These are phyloP conservation scores for Ailuropoda melanoleuca DNA, from an alignment of 2,113 vertebrate species.

Conservation along the genomic window DNA sequence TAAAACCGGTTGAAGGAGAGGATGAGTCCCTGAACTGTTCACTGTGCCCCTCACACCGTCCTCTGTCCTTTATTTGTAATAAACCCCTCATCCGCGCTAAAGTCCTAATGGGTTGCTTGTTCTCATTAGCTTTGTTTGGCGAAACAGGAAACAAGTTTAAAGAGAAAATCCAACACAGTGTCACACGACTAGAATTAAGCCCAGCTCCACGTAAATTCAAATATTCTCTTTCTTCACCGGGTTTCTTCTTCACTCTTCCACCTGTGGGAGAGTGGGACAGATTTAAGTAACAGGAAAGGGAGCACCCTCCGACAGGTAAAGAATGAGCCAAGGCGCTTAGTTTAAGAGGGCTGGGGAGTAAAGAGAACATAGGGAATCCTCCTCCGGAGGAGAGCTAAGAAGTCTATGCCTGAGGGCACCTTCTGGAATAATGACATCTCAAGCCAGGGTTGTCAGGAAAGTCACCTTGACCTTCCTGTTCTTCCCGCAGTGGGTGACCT, in stretches of 20 bases:
- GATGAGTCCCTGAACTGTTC: rapidly evolving
- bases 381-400: neutral
- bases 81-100: too few relatives aligned
- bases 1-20: neutral
- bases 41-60: rapidly evolving
- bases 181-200: neutral
- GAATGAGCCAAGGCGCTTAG: neutral
- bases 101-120: too few relatives aligned
- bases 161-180: neutral
- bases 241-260: neutral
- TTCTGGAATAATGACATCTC: neutral
- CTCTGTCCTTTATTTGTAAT: rapidly evolving
- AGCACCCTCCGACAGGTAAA: neutral
- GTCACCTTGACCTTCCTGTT: too few relatives aligned
- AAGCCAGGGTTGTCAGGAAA: neutral
- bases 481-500: too few relatives aligned
- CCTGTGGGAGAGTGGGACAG: too few relatives aligned
- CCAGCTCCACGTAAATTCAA: neutral
- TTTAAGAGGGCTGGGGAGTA: rapidly evolving
- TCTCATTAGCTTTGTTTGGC: too few relatives aligned
- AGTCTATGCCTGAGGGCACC: rapidly evolving
- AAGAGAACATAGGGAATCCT: rapidly evolving
- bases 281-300: neutral
- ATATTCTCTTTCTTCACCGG: neutral
- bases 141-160: neutral